Conservation (phyloP, 2,888 invertebrate genomes). For the Phortica okadai region DNA sequence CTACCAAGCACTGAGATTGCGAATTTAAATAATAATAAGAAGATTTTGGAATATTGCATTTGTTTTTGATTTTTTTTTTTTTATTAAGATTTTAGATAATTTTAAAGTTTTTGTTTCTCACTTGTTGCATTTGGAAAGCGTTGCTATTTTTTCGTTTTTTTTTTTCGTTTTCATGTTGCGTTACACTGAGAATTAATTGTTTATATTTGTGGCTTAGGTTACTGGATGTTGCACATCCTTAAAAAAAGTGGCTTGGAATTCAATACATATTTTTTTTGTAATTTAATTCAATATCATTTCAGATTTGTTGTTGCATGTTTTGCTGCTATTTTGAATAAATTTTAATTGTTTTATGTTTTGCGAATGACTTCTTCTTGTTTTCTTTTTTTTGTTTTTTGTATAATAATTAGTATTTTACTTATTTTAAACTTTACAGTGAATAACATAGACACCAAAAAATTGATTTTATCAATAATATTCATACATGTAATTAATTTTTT, state of each 20-base stretch:
- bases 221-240: background rate
- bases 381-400: background rate
- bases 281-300: background rate
- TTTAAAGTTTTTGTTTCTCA: background rate
- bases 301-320: constrained; percentile 5
- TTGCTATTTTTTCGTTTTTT: constrained; percentile 16
- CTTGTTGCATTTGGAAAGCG: constrained; percentile 2
- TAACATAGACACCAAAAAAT: constrained; percentile 40
- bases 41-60: background rate
- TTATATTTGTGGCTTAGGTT: constrained; percentile 9
- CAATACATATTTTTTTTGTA: background rate
- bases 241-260: constrained; percentile 1
- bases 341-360: background rate
- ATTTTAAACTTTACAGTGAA: constrained; percentile 33
- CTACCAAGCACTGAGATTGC: background rate
- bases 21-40: background rate
- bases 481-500: constrained; percentile 36
- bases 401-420: constrained; percentile 26
- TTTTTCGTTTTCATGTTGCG: constrained; percentile 18
- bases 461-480: constrained; percentile 29
- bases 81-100: background rate
- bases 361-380: background rate
- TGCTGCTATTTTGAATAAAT: constrained; percentile 20
- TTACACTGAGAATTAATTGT: constrained; percentile 24
- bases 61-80: constrained; percentile 1